Evolutionary conservation across 2,113 vertebrate genomes (phyloP).

Genomic region (Poeciliopsis prolifica): DNA sequence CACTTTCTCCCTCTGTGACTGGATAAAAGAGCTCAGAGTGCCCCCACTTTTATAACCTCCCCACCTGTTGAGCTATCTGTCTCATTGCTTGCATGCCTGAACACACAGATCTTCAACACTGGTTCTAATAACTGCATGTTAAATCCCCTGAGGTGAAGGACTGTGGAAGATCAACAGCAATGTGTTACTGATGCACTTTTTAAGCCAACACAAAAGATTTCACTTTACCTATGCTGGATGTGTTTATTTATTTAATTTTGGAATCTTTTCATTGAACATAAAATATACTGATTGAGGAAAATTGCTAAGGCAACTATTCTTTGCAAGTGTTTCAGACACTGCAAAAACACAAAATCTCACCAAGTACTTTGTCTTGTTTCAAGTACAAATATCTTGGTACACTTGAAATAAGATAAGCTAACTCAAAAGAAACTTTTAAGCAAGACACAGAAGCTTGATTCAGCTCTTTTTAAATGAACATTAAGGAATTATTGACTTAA

Average conservation of each 20-base stretch:
- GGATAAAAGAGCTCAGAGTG: slow-evolving; percentile 59
- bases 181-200: slow-evolving; percentile 1
- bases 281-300: background rate
- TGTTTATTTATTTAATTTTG: background rate
- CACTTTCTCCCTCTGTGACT: slow-evolving; percentile 57
- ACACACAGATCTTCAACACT: slow-evolving; percentile 37
- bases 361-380: too few species aligned
- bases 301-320: background rate
- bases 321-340: background rate
- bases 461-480: too few species aligned
- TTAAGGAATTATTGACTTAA: too few species aligned
- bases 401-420: too few species aligned
- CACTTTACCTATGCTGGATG: background rate
- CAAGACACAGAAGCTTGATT: too few species aligned
- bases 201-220: background rate
- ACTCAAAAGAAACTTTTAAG: too few species aligned
- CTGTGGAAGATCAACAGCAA: slow-evolving; percentile 3
- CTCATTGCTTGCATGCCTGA: slow-evolving; percentile 53
- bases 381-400: too few species aligned
- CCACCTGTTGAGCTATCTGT: slow-evolving; percentile 72
- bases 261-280: background rate
- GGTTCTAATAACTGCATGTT: slow-evolving; percentile 39
- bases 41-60: slow-evolving; percentile 42
- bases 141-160: slow-evolving; percentile 20
- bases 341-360: too few species aligned